These are phyloP conservation scores for Chamaetylas fuelleborni DNA, from an alignment of 2,113 vertebrate species.

Conservation along the genomic window DNA sequence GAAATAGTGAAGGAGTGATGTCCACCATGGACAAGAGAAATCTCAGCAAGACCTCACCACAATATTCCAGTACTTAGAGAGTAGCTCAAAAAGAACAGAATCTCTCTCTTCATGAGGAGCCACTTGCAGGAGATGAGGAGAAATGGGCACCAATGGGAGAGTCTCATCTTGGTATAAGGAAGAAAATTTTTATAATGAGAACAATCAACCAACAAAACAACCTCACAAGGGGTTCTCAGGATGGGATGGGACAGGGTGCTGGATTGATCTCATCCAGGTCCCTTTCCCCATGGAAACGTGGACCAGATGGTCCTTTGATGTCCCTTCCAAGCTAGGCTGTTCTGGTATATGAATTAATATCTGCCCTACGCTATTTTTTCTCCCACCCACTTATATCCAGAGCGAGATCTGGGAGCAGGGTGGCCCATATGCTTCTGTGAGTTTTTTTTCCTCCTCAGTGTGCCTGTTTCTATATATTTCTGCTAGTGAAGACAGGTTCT, in stretches of 20 bases:
- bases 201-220: not conserved
- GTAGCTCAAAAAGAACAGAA: not conserved
- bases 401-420: not conserved
- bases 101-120: not conserved
- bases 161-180: not conserved
- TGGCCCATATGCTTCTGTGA: slow-evolving; percentile 5
- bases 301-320: not conserved
- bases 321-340: not conserved
- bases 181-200: not conserved
- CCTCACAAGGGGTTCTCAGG: not conserved
- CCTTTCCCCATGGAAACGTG: not conserved
- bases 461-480: slow-evolving; percentile 14
- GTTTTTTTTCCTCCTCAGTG: not conserved
- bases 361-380: not conserved
- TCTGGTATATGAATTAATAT: not conserved
- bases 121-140: not conserved
- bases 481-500: not conserved
- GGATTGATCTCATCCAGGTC: not conserved
- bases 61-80: not conserved
- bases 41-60: not conserved
- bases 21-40: not conserved
- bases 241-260: not conserved
- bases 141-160: not conserved
- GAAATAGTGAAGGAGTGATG: not conserved
- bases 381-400: not conserved